Evolutionary conservation across 2,113 vertebrate species (phyloP).

Genomic region (Microcebus ravelobensis): DNA sequence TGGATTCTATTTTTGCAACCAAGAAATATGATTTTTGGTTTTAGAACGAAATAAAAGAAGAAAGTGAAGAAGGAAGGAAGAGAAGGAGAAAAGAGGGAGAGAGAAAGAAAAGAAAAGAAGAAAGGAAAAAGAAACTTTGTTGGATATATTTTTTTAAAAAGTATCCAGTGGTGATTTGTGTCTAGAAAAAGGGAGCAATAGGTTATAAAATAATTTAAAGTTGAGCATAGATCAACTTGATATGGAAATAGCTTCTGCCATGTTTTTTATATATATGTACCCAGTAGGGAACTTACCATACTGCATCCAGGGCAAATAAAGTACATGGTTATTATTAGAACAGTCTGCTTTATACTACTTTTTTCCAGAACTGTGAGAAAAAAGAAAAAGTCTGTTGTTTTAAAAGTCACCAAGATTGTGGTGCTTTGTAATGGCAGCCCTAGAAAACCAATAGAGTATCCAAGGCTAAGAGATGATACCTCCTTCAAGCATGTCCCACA

Average conservation of each 20-base stretch:
- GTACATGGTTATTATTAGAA: neutral
- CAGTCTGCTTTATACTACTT: neutral
- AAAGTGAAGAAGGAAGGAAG: no score
- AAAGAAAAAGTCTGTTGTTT: neutral
- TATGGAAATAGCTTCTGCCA: neutral
- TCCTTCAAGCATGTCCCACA: neutral
- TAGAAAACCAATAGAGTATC: neutral
- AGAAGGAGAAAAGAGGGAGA: neutral
- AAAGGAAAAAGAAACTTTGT: rapidly evolving
- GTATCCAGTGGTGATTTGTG: neutral
- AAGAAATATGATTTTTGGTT: neutral
- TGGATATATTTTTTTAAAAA: neutral
- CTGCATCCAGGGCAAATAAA: neutral
- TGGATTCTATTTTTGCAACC: neutral
- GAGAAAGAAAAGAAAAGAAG: rapidly evolving
- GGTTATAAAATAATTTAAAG: neutral
- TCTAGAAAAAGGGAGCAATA: neutral
- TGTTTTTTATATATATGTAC: neutral
- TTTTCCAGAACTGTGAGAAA: neutral
- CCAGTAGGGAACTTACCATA: neutral
- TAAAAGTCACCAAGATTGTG: neutral
- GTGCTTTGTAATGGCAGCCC: neutral
- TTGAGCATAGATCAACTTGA: neutral
- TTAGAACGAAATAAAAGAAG: neutral
- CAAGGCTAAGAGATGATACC: neutral